These are phyloP conservation scores for Acrobasis repandana DNA, from an alignment of 2,888 invertebrate species.

Conservation along the genomic window DNA sequence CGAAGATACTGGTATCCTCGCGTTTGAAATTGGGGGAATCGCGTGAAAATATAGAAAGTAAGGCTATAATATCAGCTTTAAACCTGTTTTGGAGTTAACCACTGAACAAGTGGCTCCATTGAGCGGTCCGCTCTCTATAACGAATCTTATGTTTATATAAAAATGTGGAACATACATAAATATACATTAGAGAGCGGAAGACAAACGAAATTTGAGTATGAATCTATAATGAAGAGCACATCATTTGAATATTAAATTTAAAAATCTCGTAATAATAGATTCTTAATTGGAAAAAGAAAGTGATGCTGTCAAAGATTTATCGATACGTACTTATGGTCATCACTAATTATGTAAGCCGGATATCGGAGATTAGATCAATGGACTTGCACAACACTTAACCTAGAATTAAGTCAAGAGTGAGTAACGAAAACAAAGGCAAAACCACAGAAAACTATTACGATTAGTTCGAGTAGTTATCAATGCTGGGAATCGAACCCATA, in stretches of 20 bases:
- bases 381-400: not conserved
- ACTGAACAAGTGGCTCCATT: conserved; percentile 42
- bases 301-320: not conserved
- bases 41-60: conserved; percentile 65
- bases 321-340: conserved; percentile 3
- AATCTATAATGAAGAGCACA: conserved; percentile 4
- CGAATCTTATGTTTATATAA: conserved; percentile 50
- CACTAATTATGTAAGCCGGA: conserved; percentile 29
- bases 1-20: not conserved
- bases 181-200: conserved; percentile 55
- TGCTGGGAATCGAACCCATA: not conserved
- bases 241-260: not conserved
- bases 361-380: conserved; percentile 10
- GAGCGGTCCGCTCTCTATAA: conserved; percentile 44
- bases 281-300: conserved; percentile 2
- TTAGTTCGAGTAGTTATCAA: not conserved
- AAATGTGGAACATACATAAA: conserved; percentile 62
- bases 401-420: not conserved
- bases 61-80: conserved; percentile 50
- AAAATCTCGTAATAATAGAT: not conserved
- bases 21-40: conserved; percentile 50
- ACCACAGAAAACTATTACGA: not conserved
- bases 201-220: conserved; percentile 13
- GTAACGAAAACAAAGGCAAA: not conserved
- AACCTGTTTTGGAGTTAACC: conserved; percentile 56